Percentiles rank a stretch among this genome's conserved stretches.
Conservation (phyloP, 2,113 vertebrate genomes). For the Dermatemys mawii region DNA sequence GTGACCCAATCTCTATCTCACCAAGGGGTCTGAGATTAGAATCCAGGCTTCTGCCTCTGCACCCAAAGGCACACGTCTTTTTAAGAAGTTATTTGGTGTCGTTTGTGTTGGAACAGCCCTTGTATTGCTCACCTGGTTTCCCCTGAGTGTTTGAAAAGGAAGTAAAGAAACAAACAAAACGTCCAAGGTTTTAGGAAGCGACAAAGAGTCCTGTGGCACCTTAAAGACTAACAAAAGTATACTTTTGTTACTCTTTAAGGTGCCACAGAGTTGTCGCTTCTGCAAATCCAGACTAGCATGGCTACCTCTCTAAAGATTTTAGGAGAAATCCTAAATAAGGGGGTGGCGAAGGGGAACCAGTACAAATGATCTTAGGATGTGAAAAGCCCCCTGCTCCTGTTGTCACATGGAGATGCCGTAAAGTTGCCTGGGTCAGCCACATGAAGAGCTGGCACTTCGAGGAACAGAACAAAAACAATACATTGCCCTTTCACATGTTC, state of each 20-base stretch:
- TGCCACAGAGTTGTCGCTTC: no score
- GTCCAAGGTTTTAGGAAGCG: neutral
- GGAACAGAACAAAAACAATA: neutral
- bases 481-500: neutral
- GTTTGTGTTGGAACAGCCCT: neutral
- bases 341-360: neutral
- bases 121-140: neutral
- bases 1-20: neutral
- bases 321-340: neutral
- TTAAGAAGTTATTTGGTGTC: neutral
- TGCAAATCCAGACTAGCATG: no score
- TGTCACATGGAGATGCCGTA: neutral
- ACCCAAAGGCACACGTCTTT: neutral
- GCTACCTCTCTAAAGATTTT: no score
- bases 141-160: neutral
- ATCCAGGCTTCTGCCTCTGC: neutral
- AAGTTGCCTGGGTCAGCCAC: neutral
- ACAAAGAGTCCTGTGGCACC: no score
- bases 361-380: neutral
- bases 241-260: no score
- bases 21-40: neutral
- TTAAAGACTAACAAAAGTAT: no score
- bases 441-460: neutral
- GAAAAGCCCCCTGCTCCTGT: neutral
- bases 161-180: neutral